Base-by-base conservation (phyloP, 2,797 vertebrate species). In the Spinus olivaceus region DNA sequence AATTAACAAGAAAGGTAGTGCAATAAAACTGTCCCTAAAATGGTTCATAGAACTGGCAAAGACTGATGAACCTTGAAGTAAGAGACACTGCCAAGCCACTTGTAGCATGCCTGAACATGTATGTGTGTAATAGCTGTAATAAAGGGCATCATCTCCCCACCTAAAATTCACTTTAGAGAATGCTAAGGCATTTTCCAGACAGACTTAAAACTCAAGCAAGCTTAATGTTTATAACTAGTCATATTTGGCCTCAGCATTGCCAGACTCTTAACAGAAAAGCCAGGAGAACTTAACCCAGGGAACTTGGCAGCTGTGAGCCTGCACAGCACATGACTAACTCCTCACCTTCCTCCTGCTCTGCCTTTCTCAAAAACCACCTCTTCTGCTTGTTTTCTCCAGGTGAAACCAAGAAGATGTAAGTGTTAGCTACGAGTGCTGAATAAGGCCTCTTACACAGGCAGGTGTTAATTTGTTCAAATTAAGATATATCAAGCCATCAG, bases 291-390 rank as follows among this genome's bases (percentile, higher is more conserved):
- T 53, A 32, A 59, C 16, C 3, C 5, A 19, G 14, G 27, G 41
- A 59, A 14, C 3, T 4, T 23, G 17, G 19, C 37, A 67, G 57
- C 23, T 42, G 35, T 14, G 19, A 82, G 17, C 12, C 8, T 6
- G 7, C 12, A 54, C 13, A 41, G 25, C 42, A 35, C 35, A 10
- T 7, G 9, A 25, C 1, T 1, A 3, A n/a, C 23, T 3, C 37
- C 27, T 51, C 1, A 0, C 4, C 35, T 72, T 85, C 25, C 42
- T 69, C 14, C 32, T 33, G 27, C 30, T 50, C 11, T 25, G 7
- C 20, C 8, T 78, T 42, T 49, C 66, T 72, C 41, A 28, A 24
- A 39, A 8, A 9, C 6, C 17, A 50, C 20, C n/a, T 65, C 8
- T 32, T 20, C 24, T 27, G 33, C 17, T 7, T 14, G 6, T 7